phyloP scores from a whole-genome alignment of 1,140 invertebrate species.

The Drosophila mauritiana region DNA sequence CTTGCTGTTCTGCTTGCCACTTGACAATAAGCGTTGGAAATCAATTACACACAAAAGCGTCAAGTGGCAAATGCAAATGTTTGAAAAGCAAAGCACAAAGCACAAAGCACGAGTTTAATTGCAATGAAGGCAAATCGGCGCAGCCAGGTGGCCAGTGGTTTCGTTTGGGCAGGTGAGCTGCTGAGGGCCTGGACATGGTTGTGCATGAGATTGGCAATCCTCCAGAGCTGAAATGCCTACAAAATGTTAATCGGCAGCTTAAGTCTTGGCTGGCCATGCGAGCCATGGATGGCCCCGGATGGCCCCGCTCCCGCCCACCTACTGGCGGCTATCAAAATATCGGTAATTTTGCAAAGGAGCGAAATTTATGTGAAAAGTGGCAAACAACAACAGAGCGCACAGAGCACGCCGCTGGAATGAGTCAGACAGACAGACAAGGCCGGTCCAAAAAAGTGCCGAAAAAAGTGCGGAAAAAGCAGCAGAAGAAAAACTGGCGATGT shows the following conservation, averaged over 20 bases:
- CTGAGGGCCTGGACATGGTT: background rate
- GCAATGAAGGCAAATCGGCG: conserved; percentile 15
- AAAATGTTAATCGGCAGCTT: conserved; percentile 63
- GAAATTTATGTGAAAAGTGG: conserved; percentile 69
- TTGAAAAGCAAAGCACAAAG: conserved; percentile 52
- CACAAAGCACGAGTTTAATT: conserved; percentile 28
- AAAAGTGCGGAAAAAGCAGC: conserved; percentile 27
- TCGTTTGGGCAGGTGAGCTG: background rate
- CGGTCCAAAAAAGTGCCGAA: background rate
- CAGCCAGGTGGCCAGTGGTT: background rate
- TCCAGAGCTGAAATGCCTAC: conserved; percentile 10
- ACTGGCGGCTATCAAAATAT: conserved; percentile 44
- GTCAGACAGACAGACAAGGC: conserved; percentile 71
- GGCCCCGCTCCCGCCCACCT: too few species aligned
- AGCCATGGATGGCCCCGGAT: background rate
- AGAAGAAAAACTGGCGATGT: conserved; percentile 11
- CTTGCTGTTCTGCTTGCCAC: conserved; percentile 51
- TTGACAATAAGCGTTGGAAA: conserved; percentile 77
- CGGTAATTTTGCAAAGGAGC: conserved; percentile 75
- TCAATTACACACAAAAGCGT: conserved; percentile 76
- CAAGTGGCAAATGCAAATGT: conserved; percentile 70
- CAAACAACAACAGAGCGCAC: conserved; percentile 22
- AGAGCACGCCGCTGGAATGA: conserved; percentile 41
- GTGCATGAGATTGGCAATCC: conserved; percentile 5
- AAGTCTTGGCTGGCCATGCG: conserved; percentile 8